A percentile compares a stretch with the other conserved stretches of the same genome.
phyloP scores from a whole-genome alignment of 1,140 invertebrate genomes.

The Hyposmocoma kahamanoa region DNA sequence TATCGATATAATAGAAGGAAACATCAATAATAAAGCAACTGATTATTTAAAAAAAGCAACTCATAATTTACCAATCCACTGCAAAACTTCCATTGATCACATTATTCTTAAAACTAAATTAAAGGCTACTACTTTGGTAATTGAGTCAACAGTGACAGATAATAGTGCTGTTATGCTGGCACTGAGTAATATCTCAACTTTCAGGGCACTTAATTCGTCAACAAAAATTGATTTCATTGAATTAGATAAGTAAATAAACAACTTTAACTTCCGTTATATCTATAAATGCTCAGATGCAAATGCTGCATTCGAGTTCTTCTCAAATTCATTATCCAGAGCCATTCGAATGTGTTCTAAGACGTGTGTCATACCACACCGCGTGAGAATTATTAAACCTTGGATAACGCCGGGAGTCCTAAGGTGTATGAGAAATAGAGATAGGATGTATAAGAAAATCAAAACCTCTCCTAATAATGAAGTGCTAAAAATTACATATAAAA shows the following conservation, averaged over 20 bases:
- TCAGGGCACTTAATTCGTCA: too few species aligned
- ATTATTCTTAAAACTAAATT: too few species aligned
- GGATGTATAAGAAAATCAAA: neutral
- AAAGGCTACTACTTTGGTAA: too few species aligned
- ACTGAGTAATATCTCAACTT: too few species aligned
- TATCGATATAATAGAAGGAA: too few species aligned
- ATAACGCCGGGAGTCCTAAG: neutral
- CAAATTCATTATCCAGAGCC: neutral
- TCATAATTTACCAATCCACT: too few species aligned
- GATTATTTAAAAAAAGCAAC: too few species aligned
- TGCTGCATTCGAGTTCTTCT: neutral
- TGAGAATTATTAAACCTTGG: neutral
- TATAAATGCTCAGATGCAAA: neutral
- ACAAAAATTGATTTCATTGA: neutral
- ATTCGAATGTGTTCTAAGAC: neutral
- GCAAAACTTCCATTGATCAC: too few species aligned
- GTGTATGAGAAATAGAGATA: neutral
- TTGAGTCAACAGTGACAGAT: too few species aligned
- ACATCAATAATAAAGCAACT: too few species aligned
- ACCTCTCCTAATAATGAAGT: neutral
- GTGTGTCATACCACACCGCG: neutral
- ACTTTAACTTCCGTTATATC: neutral
- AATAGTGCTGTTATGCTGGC: too few species aligned
- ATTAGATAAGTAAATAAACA: neutral
- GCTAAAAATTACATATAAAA: too few species aligned